Evolutionary conservation across 2,888 invertebrate species (phyloP).

Genomic region (Eumacrocentrus americanus): DNA sequence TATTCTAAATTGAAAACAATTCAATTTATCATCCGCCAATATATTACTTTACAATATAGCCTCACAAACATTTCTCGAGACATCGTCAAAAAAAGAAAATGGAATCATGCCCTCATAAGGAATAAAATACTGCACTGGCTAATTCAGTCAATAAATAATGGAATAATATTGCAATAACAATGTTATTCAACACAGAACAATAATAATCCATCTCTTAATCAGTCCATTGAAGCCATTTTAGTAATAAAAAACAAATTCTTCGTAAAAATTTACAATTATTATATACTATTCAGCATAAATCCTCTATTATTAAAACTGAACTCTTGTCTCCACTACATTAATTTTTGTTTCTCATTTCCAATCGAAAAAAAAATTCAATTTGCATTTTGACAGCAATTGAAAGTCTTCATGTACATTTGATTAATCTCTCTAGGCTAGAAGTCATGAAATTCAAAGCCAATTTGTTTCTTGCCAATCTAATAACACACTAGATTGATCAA

Average conservation of each 20-base stretch:
- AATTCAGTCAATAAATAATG: slow-evolving; percentile 23
- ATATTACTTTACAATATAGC: background rate
- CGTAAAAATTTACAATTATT: slow-evolving; percentile 1
- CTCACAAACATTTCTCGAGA: background rate
- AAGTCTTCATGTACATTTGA: background rate
- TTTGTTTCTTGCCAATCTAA: slow-evolving; percentile 15
- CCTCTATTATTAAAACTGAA: background rate
- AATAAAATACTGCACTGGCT: slow-evolving; percentile 24
- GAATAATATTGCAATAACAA: slow-evolving; percentile 11
- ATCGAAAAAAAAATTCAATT: background rate
- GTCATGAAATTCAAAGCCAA: slow-evolving; percentile 7
- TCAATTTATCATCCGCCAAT: background rate
- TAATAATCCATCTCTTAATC: too few relatives aligned
- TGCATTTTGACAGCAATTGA: background rate
- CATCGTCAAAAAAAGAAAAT: slow-evolving; percentile 3
- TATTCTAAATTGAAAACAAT: background rate
- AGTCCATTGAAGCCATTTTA: slow-evolving; percentile 6
- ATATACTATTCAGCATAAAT: background rate
- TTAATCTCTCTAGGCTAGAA: slow-evolving; percentile 6
- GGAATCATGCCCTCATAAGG: slow-evolving; percentile 4
- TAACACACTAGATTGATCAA: slow-evolving; percentile 18
- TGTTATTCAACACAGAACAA: background rate
- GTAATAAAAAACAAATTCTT: background rate
- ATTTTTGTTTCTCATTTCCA: background rate
- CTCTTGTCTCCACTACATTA: background rate